Conservation (phyloP, 2,797 vertebrate species). For the Uromys caudimaculatus region DNA sequence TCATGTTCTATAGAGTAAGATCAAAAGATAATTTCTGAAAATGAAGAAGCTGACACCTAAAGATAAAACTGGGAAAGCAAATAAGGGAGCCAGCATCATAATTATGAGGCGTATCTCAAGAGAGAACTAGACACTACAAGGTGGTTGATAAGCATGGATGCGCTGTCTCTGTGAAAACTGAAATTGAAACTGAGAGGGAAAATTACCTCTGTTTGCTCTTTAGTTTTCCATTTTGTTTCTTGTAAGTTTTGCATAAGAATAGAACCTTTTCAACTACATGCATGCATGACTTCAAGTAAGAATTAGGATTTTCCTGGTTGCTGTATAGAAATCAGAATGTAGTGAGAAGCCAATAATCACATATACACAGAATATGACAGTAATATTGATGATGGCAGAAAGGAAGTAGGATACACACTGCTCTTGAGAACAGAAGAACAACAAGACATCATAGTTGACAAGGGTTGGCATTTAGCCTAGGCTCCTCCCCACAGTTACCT, state of each 20-base stretch:
- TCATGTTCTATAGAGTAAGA: not conserved
- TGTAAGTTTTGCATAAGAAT: not conserved
- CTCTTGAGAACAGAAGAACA: not conserved
- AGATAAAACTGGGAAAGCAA: not conserved
- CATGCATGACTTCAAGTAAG: not conserved
- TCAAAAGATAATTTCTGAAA: conserved; percentile 12
- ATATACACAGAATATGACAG: not conserved
- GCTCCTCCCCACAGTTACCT: no score
- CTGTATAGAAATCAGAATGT: not conserved
- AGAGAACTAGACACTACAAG: not conserved
- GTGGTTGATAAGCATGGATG: not conserved
- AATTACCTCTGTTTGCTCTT: not conserved
- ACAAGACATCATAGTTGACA: not conserved
- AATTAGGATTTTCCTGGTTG: not conserved
- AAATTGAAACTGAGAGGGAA: not conserved
- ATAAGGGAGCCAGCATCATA: not conserved
- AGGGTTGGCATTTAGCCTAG: no score
- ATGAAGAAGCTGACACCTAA: not conserved
- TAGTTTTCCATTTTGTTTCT: not conserved
- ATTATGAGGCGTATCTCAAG: not conserved
- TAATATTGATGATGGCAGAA: not conserved
- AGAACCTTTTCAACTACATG: not conserved
- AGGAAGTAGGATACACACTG: not conserved
- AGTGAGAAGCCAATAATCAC: not conserved
- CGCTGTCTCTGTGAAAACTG: not conserved